Base-by-base conservation (phyloP, 2,113 vertebrate species). In the Scophthalmus maximus region DNA sequence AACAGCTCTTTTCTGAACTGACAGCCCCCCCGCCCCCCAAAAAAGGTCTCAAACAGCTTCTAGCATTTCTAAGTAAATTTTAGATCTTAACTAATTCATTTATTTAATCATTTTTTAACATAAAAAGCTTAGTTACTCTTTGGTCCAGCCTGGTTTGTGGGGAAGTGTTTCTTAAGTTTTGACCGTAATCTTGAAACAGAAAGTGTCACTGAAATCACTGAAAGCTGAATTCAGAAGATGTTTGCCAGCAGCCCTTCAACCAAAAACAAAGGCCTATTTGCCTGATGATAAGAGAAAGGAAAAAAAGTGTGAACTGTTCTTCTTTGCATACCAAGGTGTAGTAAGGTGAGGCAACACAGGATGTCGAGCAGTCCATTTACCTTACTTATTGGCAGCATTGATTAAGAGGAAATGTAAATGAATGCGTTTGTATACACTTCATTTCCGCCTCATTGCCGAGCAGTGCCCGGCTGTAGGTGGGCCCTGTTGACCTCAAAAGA, bases 1-100 rank as follows among this genome's bases (percentile, higher is more conserved):
- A 49, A 49, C 20, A 10, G 46, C 42, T 20, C 42, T n/a, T 46
- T n/a, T 50, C 73, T 63, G 20, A 29, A n/a, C n/a, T n/a, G 25
- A 17, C 8, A 20, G 49, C 42, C 3, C 6, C 20, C 2, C 25
- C 32, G 32, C 26, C 18, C n/a, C 30, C 17, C 4, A 34, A 58
- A 36, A 38, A 55, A 1, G 2, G 17, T 26, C 14, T 44, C 3
- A 38, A 47, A 44, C 26, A 2, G 42, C 20, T 32, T 55, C 42
- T 1, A 40, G 4, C 1, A 32, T 57, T 47, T 34, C 17, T 11
- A 38, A 11, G 17, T 69, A 36, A 71, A 75, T 25, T 18, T n/a
- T n/a, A n/a, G n/a, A n/a, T n/a, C n/a, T n/a, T n/a, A n/a, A n/a
- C n/a, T n/a, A n/a, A n/a, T n/a, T n/a, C n/a, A n/a, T n/a, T n/a